phyloP scores from a whole-genome alignment of 2,888 invertebrate species.

The Sarcophaga variegata region DNA sequence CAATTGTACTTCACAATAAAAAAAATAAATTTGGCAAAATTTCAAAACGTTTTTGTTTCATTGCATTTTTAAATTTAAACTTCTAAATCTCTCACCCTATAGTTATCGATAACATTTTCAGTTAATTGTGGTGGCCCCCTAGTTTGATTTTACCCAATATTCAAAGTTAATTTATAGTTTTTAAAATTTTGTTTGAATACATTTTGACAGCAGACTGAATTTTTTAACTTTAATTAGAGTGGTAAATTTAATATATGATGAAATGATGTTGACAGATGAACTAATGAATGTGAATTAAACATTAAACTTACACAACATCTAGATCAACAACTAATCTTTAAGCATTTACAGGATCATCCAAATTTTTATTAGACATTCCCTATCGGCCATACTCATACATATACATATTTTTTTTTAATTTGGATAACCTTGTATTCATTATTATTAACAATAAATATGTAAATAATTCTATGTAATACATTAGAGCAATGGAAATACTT shows the following conservation, averaged over 20 bases:
- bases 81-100: too few species aligned
- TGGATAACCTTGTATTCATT: constrained; percentile 30
- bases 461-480: constrained; percentile 36
- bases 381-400: background rate
- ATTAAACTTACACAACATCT: constrained; percentile 48
- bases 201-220: background rate
- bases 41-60: too few species aligned
- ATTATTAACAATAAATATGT: constrained; percentile 32
- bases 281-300: constrained; percentile 31
- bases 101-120: too few species aligned
- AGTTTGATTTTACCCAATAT: too few species aligned
- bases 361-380: background rate
- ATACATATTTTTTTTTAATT: background rate
- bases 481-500: constrained; percentile 57
- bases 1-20: too few species aligned
- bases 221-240: constrained; percentile 38
- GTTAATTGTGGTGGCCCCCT: too few species aligned
- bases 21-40: too few species aligned
- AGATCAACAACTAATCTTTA: constrained; percentile 55
- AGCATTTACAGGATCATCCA: constrained; percentile 42
- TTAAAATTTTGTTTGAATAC: too few species aligned
- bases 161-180: too few species aligned
- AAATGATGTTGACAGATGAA: constrained; percentile 28
- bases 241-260: constrained; percentile 23
- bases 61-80: too few species aligned